Evolutionary conservation across 1,140 invertebrate species (phyloP), one percentile per base, ranked within the genome.

Genomic region (Leptestheria dahalacensis): DNA sequence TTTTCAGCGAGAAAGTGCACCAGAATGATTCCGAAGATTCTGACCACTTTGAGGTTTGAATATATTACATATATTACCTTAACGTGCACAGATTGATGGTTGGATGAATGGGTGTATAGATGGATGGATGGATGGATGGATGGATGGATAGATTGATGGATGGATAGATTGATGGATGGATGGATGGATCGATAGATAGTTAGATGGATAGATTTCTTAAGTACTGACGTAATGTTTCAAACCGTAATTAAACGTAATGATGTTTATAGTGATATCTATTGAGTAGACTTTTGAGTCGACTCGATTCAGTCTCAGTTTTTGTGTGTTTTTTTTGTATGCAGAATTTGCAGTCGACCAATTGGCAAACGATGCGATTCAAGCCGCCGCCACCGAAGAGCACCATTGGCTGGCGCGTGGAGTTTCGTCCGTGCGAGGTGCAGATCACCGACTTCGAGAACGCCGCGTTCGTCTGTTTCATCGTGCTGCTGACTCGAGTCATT

Each of bases 331-430:
- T 25, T 12, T 33, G 48, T 10, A 50, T 75, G 20, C 68, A 94
- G 88, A 99, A 98, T 70, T 97, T 99, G 66, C 97, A 99, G 73
- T 98, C 95, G 0, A 99, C 97, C 4, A 99, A 99, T 75, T 99
- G 97, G 97, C 96, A 99, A 78, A 97, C 95, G 9, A 97, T 99
- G 96, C 79, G 97, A 18, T 99, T 99, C 74, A 99, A 99, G 74
- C 92, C 94, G 49, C 96, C 97, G 59, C 90, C 91, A 21, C 85
- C 88, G 1, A 85, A 94, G 69, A 95, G 91, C 11, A 81, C 86
- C 47, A 97, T 99, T 70, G 95, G 97, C 18, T 99, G 97, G 97
- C 78, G 97, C 63, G 97, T 99, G 1, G 97, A 99, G 77, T 99
- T 99, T 75, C 81, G 97, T 49, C 95, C 97, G 33, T 98, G 94